These are phyloP conservation scores for Percina caprodes DNA, from an alignment of 2,113 vertebrate species.

Conservation along the genomic window DNA sequence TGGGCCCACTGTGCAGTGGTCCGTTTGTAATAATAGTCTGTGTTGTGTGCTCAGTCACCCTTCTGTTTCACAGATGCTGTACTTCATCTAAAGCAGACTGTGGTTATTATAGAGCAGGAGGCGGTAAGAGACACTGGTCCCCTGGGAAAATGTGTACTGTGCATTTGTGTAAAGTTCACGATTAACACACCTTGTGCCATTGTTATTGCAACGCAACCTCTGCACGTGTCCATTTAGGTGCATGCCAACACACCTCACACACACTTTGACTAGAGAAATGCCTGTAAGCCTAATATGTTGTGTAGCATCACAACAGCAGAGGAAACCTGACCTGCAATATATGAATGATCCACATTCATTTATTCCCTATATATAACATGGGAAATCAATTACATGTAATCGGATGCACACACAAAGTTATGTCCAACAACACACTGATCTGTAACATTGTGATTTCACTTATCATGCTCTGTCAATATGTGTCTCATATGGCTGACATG, in stretches of 20 bases:
- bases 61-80: slow-evolving; percentile 76
- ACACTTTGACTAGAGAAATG: not conserved
- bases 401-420: not conserved
- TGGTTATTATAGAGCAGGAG: slow-evolving; percentile 65
- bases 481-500: slow-evolving; percentile 13
- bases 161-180: slow-evolving; percentile 52
- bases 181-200: slow-evolving; percentile 48
- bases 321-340: not conserved
- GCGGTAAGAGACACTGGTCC: slow-evolving; percentile 62
- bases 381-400: slow-evolving; percentile 5
- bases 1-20: slow-evolving; percentile 62
- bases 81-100: slow-evolving; percentile 71
- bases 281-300: not conserved
- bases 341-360: not conserved
- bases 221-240: slow-evolving; percentile 19
- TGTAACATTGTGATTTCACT: slow-evolving; percentile 24
- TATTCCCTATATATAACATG: not conserved
- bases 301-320: not conserved
- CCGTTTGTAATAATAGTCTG: slow-evolving; percentile 71
- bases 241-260: not conserved
- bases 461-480: not conserved
- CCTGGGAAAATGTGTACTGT: slow-evolving; percentile 59
- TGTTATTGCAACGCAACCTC: slow-evolving; percentile 9
- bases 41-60: slow-evolving; percentile 73
- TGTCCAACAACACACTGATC: not conserved